Conservation (phyloP, 2,888 invertebrate genomes). For the Archips xylosteana region DNA sequence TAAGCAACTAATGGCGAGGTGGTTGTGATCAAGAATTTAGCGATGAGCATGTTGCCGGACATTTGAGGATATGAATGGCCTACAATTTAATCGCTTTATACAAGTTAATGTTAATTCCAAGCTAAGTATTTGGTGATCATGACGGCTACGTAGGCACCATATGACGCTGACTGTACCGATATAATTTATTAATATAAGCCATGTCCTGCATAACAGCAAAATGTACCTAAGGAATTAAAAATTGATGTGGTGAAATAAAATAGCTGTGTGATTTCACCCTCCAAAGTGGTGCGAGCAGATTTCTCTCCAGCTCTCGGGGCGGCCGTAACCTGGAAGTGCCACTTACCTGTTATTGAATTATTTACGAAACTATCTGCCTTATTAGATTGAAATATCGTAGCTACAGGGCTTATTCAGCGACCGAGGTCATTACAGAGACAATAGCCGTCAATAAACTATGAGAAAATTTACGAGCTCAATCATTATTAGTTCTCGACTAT, state of each 20-base stretch:
- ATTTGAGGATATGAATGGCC: no score
- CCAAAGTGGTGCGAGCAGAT: conserved; percentile 61
- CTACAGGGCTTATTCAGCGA: conserved; percentile 57
- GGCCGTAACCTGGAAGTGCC: conserved; percentile 77
- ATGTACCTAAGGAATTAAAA: conserved; percentile 64
- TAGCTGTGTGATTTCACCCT: conserved; percentile 68
- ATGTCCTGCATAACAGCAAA: conserved; percentile 9
- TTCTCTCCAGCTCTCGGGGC: conserved; percentile 65
- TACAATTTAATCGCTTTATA: no score
- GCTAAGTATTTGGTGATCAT: no score
- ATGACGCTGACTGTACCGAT: no score
- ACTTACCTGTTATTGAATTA: conserved; percentile 84
- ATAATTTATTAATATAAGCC: background rate
- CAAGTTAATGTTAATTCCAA: no score
- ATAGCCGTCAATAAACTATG: conserved; percentile 47
- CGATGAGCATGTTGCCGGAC: no score
- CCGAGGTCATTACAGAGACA: conserved; percentile 60
- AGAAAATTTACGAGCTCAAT: conserved; percentile 28
- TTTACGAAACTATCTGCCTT: conserved; percentile 81
- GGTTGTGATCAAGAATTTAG: no score
- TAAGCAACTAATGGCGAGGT: no score
- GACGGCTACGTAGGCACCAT: no score
- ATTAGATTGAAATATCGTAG: conserved; percentile 79
- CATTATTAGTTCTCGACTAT: conserved; percentile 17
- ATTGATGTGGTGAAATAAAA: conserved; percentile 75